phyloP scores from a whole-genome alignment of 1,140 invertebrate genomes.

The Caenorhabditis brenneri region DNA sequence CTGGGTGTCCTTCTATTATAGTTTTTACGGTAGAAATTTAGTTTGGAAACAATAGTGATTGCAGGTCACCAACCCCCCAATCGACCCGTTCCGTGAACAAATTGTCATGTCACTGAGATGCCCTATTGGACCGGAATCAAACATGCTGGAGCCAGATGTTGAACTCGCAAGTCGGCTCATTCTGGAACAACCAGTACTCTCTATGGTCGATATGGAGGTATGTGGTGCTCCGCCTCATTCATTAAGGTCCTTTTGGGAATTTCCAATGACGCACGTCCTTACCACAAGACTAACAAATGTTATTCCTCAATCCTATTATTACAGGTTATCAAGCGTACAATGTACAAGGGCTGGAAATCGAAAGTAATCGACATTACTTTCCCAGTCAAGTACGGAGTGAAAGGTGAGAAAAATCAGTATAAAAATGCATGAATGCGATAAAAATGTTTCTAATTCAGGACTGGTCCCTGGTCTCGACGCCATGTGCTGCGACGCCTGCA shows the following conservation, averaged over 20 bases:
- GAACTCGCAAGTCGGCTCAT: conserved; percentile 90
- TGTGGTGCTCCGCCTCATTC: neutral
- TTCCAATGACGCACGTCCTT: neutral
- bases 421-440: neutral
- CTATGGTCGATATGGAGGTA: conserved; percentile 83
- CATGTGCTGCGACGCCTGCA: conserved; percentile 82
- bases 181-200: conserved; percentile 90
- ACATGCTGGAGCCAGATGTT: conserved; percentile 87
- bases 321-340: conserved; percentile 74
- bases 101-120: conserved; percentile 92
- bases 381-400: conserved; percentile 77
- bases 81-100: conserved; percentile 97
- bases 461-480: conserved; percentile 81
- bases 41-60: too few species aligned
- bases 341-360: conserved; percentile 88
- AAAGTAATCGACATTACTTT: conserved; percentile 90
- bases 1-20: too few species aligned
- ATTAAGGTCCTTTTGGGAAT: neutral
- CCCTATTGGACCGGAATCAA: conserved; percentile 83
- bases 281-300: too few species aligned
- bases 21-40: too few species aligned
- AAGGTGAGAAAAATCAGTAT: conserved; percentile 38
- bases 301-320: conserved; percentile 26
- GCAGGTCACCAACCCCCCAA: conserved; percentile 94
- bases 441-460: conserved; percentile 74